Percentiles rank a stretch among this genome's conserved stretches.
Evolutionary conservation across 2,797 vertebrate species (phyloP).

Genomic region (Sarcophilus harrisii): DNA sequence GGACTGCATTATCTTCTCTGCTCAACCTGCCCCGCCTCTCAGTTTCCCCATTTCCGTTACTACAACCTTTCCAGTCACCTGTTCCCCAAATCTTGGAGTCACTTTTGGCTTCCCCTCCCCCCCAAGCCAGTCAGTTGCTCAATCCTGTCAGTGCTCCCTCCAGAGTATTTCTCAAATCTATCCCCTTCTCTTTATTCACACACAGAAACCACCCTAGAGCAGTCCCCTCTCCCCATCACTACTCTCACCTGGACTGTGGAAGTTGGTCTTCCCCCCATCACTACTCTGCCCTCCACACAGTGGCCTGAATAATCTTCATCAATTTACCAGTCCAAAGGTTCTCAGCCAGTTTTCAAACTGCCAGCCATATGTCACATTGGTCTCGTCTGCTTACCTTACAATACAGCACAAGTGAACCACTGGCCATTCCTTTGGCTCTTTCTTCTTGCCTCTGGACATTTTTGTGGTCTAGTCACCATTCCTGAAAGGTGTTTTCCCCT

Average conservation of each 20-base stretch:
- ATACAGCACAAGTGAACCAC: not conserved
- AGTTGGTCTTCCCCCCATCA: not conserved
- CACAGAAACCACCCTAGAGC: not conserved
- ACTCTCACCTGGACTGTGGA: not conserved
- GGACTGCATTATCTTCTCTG: not conserved
- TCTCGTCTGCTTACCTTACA: not conserved
- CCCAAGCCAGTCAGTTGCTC: not conserved
- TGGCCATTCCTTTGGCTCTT: not conserved
- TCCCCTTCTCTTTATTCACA: not conserved
- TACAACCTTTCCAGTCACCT: not conserved
- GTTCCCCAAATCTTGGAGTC: not conserved
- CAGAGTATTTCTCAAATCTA: not conserved
- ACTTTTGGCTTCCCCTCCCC: not conserved
- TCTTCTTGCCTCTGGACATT: not conserved
- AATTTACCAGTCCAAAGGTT: not conserved
- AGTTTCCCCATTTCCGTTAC: not conserved
- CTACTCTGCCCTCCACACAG: rapidly evolving
- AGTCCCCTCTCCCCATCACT: not conserved
- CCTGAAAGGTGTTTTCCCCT: not conserved
- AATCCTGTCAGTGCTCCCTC: not conserved
- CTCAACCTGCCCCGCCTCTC: not conserved
- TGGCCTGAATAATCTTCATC: not conserved
- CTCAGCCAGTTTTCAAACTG: not conserved
- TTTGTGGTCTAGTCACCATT: not conserved
- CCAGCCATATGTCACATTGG: not conserved